These are phyloP conservation scores for Brachyalestes nurse DNA, from an alignment of 2,797 vertebrate species.

Conservation along the genomic window DNA sequence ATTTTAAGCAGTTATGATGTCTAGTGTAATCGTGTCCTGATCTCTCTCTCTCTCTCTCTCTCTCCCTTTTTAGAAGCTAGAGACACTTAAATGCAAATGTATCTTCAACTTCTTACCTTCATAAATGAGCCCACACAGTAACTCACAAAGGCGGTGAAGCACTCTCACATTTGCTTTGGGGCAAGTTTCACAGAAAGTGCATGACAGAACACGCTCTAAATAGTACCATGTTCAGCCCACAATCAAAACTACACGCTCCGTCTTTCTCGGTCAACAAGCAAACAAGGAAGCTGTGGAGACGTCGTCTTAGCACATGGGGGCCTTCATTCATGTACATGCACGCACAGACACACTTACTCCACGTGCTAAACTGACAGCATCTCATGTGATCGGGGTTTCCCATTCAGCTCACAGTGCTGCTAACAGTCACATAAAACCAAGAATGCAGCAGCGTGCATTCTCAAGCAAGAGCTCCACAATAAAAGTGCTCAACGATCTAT, in stretches of 20 bases:
- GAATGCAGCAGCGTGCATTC: neutral
- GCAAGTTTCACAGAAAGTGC: slow-evolving; percentile 11
- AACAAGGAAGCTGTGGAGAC: slow-evolving; percentile 41
- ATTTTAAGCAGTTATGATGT: slow-evolving; percentile 59
- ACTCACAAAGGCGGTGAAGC: slow-evolving; percentile 24
- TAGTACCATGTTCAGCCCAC: slow-evolving; percentile 3
- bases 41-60: neutral
- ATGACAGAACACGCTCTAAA: slow-evolving; percentile 38
- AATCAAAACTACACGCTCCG: slow-evolving; percentile 52
- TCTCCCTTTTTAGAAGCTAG: neutral
- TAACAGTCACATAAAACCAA: slow-evolving; percentile 34
- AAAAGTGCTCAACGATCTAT: slow-evolving; percentile 21
- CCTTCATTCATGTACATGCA: slow-evolving; percentile 30
- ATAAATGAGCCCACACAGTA: slow-evolving; percentile 16
- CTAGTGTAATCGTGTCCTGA: slow-evolving; percentile 57
- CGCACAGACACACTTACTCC: slow-evolving; percentile 55
- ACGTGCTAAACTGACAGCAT: slow-evolving; percentile 66
- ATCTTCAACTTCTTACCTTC: neutral
- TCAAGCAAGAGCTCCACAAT: slow-evolving; percentile 19
- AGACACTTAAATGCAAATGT: slow-evolving; percentile 9
- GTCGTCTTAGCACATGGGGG: slow-evolving; percentile 41
- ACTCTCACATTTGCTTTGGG: slow-evolving; percentile 13
- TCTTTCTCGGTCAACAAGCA: slow-evolving; percentile 52
- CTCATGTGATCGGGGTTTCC: slow-evolving; percentile 68
- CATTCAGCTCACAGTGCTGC: slow-evolving; percentile 38